Percentiles rank a stretch among this genome's conserved stretches.
Conservation (phyloP, 2,113 vertebrate species). For the Tyto alba region DNA sequence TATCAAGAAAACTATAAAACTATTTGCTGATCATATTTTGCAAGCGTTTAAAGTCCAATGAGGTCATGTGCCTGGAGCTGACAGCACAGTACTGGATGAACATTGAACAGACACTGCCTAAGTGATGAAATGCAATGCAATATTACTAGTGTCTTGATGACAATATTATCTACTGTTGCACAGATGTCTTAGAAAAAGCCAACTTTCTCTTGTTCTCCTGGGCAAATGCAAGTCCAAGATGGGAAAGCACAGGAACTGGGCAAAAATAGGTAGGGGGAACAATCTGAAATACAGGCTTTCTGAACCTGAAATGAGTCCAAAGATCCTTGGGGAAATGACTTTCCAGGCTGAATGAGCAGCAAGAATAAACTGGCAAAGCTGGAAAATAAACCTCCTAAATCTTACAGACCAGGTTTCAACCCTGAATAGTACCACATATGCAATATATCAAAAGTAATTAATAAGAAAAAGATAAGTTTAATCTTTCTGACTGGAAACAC, state of each 20-base stretch:
- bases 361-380: neutral
- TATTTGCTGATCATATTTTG: constrained; percentile 26
- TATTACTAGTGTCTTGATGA: neutral
- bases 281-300: neutral
- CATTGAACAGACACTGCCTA: neutral
- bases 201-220: neutral
- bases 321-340: neutral
- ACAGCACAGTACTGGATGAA: neutral
- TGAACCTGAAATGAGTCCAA: neutral
- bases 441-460: neutral
- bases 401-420: neutral
- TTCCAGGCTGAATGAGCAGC: neutral
- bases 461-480: neutral
- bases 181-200: constrained; percentile 15
- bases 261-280: neutral
- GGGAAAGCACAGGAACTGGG: neutral
- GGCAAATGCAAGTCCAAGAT: neutral
- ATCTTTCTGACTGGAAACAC: neutral
- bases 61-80: neutral
- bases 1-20: neutral
- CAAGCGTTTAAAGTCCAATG: neutral
- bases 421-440: neutral
- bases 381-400: neutral
- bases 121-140: constrained; percentile 16
- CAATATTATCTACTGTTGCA: constrained; percentile 23